Evolutionary conservation across 2,888 invertebrate species (phyloP), one percentile per base, ranked within the genome.

Genomic region (Teinopalpus imperialis): DNA sequence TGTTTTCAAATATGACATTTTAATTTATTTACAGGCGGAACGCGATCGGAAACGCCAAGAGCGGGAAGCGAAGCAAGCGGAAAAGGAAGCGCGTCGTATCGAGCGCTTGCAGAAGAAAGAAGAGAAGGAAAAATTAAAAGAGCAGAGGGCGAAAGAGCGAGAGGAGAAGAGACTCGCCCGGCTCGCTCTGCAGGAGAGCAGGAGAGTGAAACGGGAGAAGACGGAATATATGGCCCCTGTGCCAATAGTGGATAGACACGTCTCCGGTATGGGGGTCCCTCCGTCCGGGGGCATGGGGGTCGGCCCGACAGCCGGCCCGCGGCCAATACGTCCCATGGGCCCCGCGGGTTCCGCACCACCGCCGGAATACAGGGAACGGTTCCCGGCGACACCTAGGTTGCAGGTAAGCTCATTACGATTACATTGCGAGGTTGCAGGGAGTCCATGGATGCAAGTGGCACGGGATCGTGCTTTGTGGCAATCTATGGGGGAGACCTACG

Each of bases 41-140:
- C 81, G 89, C 37, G 90, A 91, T 48, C 90, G 89, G 59, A 90
- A 90, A 52, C 72, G 89, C 0, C 88, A 83, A 57, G 91, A 91
- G 58, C 78, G 81, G 7, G 90, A 90, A 66, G 85, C 85, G 10
- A 87, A 87, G 54, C 69, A 72, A 47, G 79, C 81, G 0, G 88
- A 90, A 30, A 91, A 90, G 24, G 89, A 89, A 59, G 86, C 88
- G 7, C 75, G 77, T 31, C 72, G 75, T 40, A 52, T 81, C 4
- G 90, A 90, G 36, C 69, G 90, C 1, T 53, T 90, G 39, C 88
- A 87, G 51, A 86, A 85, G 67, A 87, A 81, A 51, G 89, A 88
- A 57, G 89, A 89, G 58, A 83, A 89, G 50, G 80, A 87, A 56
- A 80, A 81, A 56, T 49, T 80, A 30, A 88, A 87, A 52, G 88